A percentile compares a stretch with the other conserved stretches of the same genome.
These are phyloP conservation scores for Ypsolopha scabrella DNA, from an alignment of 2,888 invertebrate genomes.

Conservation along the genomic window DNA sequence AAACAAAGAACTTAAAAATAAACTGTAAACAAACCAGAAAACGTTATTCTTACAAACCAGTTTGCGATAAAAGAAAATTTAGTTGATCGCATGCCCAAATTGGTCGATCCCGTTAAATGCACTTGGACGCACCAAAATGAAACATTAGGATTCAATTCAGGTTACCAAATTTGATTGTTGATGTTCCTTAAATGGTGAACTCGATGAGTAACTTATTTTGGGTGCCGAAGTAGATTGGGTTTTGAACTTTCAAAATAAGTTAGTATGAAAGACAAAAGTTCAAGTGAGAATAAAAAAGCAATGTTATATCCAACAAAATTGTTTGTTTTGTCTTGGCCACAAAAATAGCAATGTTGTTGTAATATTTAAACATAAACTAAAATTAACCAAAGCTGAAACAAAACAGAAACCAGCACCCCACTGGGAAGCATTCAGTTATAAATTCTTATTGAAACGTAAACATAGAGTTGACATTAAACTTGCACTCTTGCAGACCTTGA, in stretches of 20 bases:
- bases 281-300: too few species aligned
- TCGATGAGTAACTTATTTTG: slow-evolving; percentile 2
- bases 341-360: too few species aligned
- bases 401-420: too few species aligned
- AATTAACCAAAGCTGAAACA: too few species aligned
- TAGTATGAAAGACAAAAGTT: too few species aligned
- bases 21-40: neutral
- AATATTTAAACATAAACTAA: too few species aligned
- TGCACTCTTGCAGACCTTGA: slow-evolving; percentile 57
- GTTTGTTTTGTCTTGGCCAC: too few species aligned
- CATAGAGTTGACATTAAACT: slow-evolving; percentile 61
- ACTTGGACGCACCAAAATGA: slow-evolving; percentile 36
- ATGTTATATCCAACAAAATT: too few species aligned
- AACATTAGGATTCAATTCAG: slow-evolving; percentile 42
- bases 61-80: neutral
- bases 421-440: too few species aligned
- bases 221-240: neutral
- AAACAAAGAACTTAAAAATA: too few species aligned
- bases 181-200: slow-evolving; percentile 11
- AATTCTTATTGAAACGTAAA: slow-evolving; percentile 34
- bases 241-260: too few species aligned
- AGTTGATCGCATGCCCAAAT: neutral
- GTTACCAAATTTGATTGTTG: slow-evolving; percentile 30
- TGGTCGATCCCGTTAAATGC: slow-evolving; percentile 45
- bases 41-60: neutral